These are phyloP conservation scores for Diarsia dahlii DNA, from an alignment of 2,888 invertebrate species.

Conservation along the genomic window DNA sequence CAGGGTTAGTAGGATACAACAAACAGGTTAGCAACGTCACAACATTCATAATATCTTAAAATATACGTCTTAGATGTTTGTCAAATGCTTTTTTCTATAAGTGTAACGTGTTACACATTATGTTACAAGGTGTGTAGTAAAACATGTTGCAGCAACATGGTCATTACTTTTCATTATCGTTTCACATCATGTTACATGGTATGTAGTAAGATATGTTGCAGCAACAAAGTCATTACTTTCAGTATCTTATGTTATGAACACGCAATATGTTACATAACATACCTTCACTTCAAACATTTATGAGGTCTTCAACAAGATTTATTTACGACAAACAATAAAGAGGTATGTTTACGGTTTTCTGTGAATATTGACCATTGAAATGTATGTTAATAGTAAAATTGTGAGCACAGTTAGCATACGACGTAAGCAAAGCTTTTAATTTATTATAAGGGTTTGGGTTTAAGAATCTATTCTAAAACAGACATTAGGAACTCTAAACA, in stretches of 20 bases:
- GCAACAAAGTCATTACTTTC: neutral
- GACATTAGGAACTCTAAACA: neutral
- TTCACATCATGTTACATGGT: no score
- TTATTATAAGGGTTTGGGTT: neutral
- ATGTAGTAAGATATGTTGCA: constrained; percentile 1
- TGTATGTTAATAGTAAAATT: constrained; percentile 47
- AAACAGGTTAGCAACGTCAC: constrained; percentile 46
- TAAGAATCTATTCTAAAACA: constrained; percentile 3
- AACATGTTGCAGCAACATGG: constrained; percentile 13
- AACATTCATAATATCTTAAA: constrained; percentile 16
- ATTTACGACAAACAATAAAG: constrained; percentile 43
- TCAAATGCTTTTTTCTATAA: neutral
- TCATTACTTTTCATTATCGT: no score
- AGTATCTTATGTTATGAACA: no score
- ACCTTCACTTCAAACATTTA: neutral
- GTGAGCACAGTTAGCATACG: constrained; percentile 47
- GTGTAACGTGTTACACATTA: neutral
- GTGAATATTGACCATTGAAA: constrained; percentile 49
- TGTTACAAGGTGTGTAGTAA: neutral
- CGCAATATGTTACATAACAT: constrained; percentile 9
- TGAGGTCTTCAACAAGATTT: constrained; percentile 12
- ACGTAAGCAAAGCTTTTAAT: constrained; percentile 42
- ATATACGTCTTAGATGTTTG: constrained; percentile 29
- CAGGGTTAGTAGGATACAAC: constrained; percentile 57
- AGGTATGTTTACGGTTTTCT: constrained; percentile 51